These are phyloP conservation scores for Tangara arthus DNA, from an alignment of 2,797 vertebrate species.

Conservation along the genomic window DNA sequence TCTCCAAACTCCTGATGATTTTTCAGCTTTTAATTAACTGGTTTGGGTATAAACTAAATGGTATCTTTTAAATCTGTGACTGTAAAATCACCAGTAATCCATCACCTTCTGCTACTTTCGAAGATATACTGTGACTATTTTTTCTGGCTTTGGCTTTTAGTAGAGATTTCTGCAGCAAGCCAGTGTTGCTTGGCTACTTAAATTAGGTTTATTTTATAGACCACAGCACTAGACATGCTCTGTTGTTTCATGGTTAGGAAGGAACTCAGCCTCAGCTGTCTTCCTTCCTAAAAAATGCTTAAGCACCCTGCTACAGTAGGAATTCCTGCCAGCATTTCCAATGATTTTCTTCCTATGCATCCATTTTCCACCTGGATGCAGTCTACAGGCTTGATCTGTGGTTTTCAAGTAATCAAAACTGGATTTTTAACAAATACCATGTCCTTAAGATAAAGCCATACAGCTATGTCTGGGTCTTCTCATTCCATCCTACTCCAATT, in stretches of 20 bases:
- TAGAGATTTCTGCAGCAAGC: neutral
- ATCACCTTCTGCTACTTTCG: neutral
- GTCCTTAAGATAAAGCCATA: neutral
- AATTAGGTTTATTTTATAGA: constrained; percentile 12
- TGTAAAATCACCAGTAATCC: neutral
- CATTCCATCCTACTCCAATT: neutral
- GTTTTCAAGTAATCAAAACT: neutral
- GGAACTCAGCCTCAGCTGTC: constrained; percentile 36
- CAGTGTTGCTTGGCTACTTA: neutral
- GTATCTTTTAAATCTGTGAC: neutral
- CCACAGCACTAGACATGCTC: neutral
- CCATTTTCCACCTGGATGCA: neutral
- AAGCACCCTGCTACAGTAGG: neutral
- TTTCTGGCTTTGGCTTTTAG: neutral
- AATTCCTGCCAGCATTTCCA: constrained; percentile 4
- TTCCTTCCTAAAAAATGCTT: constrained; percentile 45
- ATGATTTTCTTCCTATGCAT: neutral
- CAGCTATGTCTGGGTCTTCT: neutral
- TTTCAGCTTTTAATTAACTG: neutral
- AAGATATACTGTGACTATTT: neutral
- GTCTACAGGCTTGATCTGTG: neutral
- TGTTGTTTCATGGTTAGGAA: constrained; percentile 41
- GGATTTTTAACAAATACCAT: neutral
- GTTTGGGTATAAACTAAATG: neutral
- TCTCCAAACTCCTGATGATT: neutral